These are phyloP conservation scores for Typhlichthys subterraneus DNA, from an alignment of 2,797 vertebrate species.

Conservation along the genomic window DNA sequence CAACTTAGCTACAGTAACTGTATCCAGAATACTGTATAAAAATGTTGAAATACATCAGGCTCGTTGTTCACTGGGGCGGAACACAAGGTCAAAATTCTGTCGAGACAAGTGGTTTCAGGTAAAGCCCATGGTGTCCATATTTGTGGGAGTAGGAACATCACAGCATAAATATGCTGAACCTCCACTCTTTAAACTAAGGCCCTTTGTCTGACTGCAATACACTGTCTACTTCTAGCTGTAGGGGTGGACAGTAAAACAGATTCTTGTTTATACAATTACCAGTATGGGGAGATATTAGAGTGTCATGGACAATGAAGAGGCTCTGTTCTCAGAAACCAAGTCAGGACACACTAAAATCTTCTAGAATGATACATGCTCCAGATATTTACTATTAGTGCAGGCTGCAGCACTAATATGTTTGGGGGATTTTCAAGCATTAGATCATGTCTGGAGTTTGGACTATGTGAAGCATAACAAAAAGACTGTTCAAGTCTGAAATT, in stretches of 20 bases:
- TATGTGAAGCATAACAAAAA: constrained; percentile 4
- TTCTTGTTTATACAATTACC: constrained; percentile 81
- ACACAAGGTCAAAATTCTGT: constrained; percentile 6
- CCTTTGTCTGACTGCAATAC: constrained; percentile 63
- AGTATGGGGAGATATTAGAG: constrained; percentile 58
- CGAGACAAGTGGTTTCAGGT: constrained; percentile 58
- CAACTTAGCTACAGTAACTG: background rate
- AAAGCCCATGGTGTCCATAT: constrained; percentile 42
- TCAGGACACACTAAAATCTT: constrained; percentile 36
- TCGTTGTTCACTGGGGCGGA: constrained; percentile 9
- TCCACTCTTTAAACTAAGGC: constrained; percentile 65
- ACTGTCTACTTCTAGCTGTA: constrained; percentile 40
- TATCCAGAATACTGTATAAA: background rate
- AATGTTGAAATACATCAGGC: background rate
- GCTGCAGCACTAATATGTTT: constrained; percentile 42
- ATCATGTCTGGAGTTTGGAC: constrained; percentile 41
- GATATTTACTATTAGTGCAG: constrained; percentile 70
- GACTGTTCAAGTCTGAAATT: background rate
- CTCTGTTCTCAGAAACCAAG: constrained; percentile 65
- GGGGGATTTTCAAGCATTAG: constrained; percentile 43
- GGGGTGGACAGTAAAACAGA: constrained; percentile 70
- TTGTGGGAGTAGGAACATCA: constrained; percentile 63
- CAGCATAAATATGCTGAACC: constrained; percentile 59
- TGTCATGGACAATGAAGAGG: constrained; percentile 64
- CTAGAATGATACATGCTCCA: constrained; percentile 60